These are phyloP conservation scores for Misgurnus mizolepis DNA, from an alignment of 2,113 vertebrate genomes.

Conservation along the genomic window DNA sequence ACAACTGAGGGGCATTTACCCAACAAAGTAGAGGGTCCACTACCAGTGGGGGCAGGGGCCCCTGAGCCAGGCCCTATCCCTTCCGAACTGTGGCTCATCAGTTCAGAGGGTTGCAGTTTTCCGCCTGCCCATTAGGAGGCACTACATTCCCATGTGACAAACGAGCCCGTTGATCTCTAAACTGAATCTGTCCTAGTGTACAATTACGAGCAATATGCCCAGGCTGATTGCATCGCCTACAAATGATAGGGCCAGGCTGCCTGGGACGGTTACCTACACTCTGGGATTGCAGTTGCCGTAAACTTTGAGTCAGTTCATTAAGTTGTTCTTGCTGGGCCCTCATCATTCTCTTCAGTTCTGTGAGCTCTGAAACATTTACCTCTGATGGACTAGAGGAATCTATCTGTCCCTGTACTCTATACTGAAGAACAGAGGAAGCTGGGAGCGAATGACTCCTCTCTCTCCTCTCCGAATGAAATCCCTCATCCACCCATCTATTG, in stretches of 20 bases:
- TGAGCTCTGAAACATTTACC: not conserved
- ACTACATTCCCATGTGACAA: slow-evolving; percentile 38
- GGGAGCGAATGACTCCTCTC: not conserved
- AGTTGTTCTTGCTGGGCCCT: too few relatives aligned
- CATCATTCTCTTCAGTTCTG: too few relatives aligned
- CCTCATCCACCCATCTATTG: slow-evolving; percentile 10
- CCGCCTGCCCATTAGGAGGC: not conserved
- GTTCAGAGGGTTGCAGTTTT: slow-evolving; percentile 10
- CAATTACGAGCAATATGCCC: not conserved
- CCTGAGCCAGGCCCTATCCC: not conserved
- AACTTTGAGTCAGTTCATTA: not conserved
- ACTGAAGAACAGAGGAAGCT: not conserved
- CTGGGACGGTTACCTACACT: not conserved
- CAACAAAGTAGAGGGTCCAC: not conserved
- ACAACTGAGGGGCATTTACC: not conserved
- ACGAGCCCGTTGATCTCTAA: not conserved
- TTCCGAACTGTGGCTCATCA: slow-evolving; percentile 7
- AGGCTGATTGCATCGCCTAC: not conserved
- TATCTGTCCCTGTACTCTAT: slow-evolving; percentile 5
- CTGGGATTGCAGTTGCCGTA: not conserved
- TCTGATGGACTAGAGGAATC: not conserved
- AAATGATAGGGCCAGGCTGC: not conserved
- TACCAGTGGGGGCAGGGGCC: not conserved
- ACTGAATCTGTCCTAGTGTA: not conserved
- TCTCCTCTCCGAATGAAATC: slow-evolving; percentile 2